Percentiles rank a stretch among this genome's conserved stretches.
These are phyloP conservation scores for Botrylloides violaceus DNA, from an alignment of 23 tunicate species.

Conservation along the genomic window DNA sequence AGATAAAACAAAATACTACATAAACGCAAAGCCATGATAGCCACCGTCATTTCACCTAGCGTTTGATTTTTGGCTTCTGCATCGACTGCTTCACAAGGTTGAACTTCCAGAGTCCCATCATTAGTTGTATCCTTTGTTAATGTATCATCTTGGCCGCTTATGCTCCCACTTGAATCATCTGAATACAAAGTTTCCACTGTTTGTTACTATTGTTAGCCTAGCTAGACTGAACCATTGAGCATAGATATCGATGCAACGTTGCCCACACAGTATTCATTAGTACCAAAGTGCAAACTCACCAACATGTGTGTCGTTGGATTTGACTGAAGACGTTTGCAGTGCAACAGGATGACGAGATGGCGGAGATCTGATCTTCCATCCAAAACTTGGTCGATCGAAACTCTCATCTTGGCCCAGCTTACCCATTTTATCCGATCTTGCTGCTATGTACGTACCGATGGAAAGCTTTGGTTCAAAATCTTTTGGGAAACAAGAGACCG, in stretches of 20 bases:
- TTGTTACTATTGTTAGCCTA: background rate
- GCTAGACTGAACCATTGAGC: background rate
- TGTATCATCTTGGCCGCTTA: background rate
- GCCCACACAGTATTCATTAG: too few species aligned
- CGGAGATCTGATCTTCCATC: constrained; percentile 59
- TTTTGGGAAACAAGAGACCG: too few species aligned
- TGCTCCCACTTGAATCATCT: too few species aligned
- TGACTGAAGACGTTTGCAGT: background rate
- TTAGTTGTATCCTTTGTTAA: background rate
- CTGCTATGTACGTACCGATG: constrained; percentile 74
- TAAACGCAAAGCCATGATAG: too few species aligned
- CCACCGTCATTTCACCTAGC: too few species aligned
- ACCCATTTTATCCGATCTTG: constrained; percentile 70
- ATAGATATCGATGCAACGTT: too few species aligned
- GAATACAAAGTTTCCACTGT: too few species aligned
- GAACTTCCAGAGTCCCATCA: background rate
- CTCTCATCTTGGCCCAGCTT: constrained; percentile 8
- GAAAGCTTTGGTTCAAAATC: constrained; percentile 43
- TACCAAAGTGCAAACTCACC: background rate
- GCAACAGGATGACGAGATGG: constrained; percentile 46
- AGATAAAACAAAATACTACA: too few species aligned
- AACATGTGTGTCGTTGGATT: background rate
- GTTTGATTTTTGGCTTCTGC: too few species aligned
- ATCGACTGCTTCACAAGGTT: too few species aligned
- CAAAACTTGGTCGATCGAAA: constrained; percentile 74